Percentiles rank a stretch among this genome's conserved stretches.
Evolutionary conservation across 2,113 vertebrate genomes (phyloP).

Genomic region (Daubentonia madagascariensis): DNA sequence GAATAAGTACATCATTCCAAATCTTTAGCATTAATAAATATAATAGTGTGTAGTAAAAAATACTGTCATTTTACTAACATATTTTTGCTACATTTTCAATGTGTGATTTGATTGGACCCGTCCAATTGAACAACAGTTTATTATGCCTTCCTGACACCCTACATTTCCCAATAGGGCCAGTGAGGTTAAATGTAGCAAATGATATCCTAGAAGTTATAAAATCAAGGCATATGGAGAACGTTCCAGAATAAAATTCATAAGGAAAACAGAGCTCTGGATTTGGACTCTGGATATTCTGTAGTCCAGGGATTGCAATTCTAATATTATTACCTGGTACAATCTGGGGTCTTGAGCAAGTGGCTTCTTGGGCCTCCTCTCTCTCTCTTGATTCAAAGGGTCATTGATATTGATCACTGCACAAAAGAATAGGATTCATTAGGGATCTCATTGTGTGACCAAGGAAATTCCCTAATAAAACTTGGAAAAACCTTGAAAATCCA

Average conservation of each 20-base stretch:
- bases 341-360: rapidly evolving
- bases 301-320: not conserved
- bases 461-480: not conserved
- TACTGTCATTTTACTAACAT: not conserved
- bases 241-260: too few relatives aligned
- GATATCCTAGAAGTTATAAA: not conserved
- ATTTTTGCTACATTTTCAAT: not conserved
- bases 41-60: not conserved
- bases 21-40: not conserved
- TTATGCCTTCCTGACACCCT: not conserved
- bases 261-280: not conserved
- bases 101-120: not conserved
- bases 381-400: not conserved
- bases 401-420: not conserved
- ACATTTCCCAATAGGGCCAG: not conserved
- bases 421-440: not conserved
- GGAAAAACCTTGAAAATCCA: not conserved
- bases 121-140: not conserved
- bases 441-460: not conserved
- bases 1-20: not conserved
- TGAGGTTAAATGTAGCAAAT: not conserved
- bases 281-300: too few relatives aligned
- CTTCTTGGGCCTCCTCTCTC: rapidly evolving
- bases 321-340: not conserved
- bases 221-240: not conserved